Base-by-base conservation (phyloP, 2,888 invertebrate genomes). In the Balanococcus diminutus region DNA sequence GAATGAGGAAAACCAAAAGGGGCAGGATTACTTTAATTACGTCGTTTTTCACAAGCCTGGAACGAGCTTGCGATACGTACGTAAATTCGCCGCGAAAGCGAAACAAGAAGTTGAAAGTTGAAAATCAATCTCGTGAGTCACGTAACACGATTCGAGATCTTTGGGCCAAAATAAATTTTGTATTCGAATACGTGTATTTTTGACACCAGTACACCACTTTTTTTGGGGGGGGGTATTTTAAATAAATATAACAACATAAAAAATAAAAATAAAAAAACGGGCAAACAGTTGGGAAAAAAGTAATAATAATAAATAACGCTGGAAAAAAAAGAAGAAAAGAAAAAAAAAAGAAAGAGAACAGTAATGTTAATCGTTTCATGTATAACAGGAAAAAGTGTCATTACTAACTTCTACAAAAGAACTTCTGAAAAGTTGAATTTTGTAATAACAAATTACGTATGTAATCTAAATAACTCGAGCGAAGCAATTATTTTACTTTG, bases 401-500 rank as follows among this genome's bases (percentile, higher is more conserved):
- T 75, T 75, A 75, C 72, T 75, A 75, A 75, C 72, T 75, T 75
- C 67, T 25, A 61, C 61, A 61, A 61, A 32, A 32, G 72, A 75
- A 75, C 72, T 75, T 75, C 32, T 75, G 72, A 75, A 75, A 75
- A 75, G 25, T 75, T 75, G 32, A 75, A 75, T 75, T 75, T 75
- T 75, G 32, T 75, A 75, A 75, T 75, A 75, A 75, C 72, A 75
- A 75, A 75, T 75, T 75, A 75, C 72, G 72, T 75, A 75, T 75
- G 72, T 75, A 75, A 75, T 75, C 72, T 75, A 75, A 75, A 75
- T 75, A 75, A 75, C 31, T 75, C 72, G 72, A 75, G 72, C 72
- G 72, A 75, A 75, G 72, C 72, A 75, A 75, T 75, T 75, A 75
- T 75, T 75, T 75, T 75, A 75, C 72, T 75, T 75, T 75, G 31